Base-by-base conservation (phyloP, 2,113 vertebrate genomes). In the Gnathonemus longibarbis region DNA sequence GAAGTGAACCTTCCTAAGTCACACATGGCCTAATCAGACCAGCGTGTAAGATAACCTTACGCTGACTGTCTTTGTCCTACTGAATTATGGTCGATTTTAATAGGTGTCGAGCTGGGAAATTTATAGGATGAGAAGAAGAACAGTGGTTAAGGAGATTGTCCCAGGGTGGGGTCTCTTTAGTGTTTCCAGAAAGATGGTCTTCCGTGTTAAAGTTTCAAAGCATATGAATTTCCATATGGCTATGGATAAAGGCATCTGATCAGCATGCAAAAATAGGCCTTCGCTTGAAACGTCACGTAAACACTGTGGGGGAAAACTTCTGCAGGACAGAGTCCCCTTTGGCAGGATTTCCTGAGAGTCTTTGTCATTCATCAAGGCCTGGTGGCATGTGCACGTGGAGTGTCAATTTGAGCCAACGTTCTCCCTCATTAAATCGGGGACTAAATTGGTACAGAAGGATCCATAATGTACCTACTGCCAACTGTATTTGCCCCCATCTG, bases 401-500 rank as follows among this genome's bases (percentile, higher is more conserved):
- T 5, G 66, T 74, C 27, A 31, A 83, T 49, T 53, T 50, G 48
- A 77, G 62, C 46, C 31, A 19, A 24, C 5, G 31, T 87, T 87
- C 49, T 24, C 83, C 83, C 83, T 46, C 85, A 56, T 87, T 87
- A 53, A 62, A 24, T 48, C 42, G 8, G 39, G 56, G 53, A 24
- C 52, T 88, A 88, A 88, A 62, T 66, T 31, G 31, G 87, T 27
- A 62, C 9, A 89, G 77, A 45, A 56, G 42, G 50, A 39, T 46
- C 49, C 83, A 24, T 83, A 83, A 56, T 89, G 88, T 53, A 88
- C 74, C 89, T 85, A 50, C 46, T 6, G 52, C 48, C 53, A 53
- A 84, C 84, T 89, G 45, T 58, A 62, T 88, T 92, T 90, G 88
- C 77, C 85, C 83, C 87, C 77, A 91, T 91, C 77, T 86, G 77